A percentile compares a stretch with the other conserved stretches of the same genome.
Evolutionary conservation across 2,797 vertebrate genomes (phyloP).

Genomic region (Scleropages formosus): DNA sequence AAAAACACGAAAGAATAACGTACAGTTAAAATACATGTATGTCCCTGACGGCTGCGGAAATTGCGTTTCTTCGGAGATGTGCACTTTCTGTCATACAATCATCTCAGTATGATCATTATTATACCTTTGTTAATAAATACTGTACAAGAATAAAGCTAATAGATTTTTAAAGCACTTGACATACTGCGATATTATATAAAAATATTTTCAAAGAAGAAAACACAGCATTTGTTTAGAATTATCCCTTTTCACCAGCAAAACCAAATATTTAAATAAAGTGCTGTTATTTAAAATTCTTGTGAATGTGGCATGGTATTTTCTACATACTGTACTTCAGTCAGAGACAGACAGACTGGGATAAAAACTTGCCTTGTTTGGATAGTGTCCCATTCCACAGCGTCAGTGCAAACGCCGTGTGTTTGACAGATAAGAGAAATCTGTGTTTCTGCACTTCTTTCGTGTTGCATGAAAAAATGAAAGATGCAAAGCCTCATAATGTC

Average conservation of each 20-base stretch:
- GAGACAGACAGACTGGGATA: too few species aligned
- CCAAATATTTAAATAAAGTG: conserved; percentile 7
- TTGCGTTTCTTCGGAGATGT: conserved; percentile 43
- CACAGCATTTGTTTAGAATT: conserved; percentile 47
- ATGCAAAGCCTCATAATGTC: too few species aligned
- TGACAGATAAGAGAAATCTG: not conserved
- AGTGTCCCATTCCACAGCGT: too few species aligned
- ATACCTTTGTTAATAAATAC: conserved; percentile 57
- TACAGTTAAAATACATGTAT: conserved; percentile 29
- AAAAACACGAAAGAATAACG: conserved; percentile 35
- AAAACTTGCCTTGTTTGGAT: too few species aligned
- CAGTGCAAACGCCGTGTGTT: not conserved
- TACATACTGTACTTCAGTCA: too few species aligned
- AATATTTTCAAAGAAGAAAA: conserved; percentile 42
- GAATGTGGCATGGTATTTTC: too few species aligned
- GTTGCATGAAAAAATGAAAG: too few species aligned
- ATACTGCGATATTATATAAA: conserved; percentile 49
- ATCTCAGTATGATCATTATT: conserved; percentile 35
- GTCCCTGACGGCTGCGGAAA: conserved; percentile 30
- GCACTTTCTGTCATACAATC: conserved; percentile 43
- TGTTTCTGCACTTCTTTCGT: not conserved
- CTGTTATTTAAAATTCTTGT: too few species aligned
- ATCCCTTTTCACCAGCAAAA: conserved; percentile 48
- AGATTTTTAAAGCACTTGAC: conserved; percentile 38
- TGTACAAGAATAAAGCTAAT: conserved; percentile 57